Evolutionary conservation across 2,113 vertebrate species (phyloP).

Genomic region (Paramisgurnus dabryanus): DNA sequence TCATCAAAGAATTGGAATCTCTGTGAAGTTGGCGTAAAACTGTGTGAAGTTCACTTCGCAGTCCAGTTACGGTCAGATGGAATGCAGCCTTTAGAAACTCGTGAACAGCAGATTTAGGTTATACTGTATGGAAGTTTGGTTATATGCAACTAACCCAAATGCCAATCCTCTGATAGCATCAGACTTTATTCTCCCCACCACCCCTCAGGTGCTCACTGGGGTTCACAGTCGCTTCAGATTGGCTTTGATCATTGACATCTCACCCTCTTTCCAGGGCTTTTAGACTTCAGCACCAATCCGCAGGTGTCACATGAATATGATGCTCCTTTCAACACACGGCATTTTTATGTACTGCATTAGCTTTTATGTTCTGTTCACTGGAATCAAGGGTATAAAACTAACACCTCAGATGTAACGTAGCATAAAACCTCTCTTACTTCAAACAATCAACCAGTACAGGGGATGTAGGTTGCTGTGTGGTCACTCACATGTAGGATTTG

Average conservation of each 20-base stretch:
- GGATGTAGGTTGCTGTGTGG: background rate
- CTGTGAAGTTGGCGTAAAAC: too few species aligned
- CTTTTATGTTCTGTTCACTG: constrained; percentile 14
- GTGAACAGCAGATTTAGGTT: too few species aligned
- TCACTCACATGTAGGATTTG: background rate
- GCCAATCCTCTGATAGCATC: background rate
- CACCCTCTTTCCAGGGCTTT: background rate
- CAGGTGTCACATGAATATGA: background rate
- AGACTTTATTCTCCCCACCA: background rate
- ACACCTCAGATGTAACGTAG: background rate
- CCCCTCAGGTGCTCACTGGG: background rate
- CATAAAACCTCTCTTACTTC: background rate
- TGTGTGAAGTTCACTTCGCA: too few species aligned
- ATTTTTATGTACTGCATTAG: background rate
- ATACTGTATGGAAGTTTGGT: too few species aligned
- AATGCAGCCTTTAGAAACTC: too few species aligned
- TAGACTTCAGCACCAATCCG: constrained; percentile 3
- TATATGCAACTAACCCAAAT: background rate
- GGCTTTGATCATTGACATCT: constrained; percentile 13
- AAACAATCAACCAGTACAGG: background rate
- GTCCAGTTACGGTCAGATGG: too few species aligned
- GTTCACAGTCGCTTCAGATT: background rate
- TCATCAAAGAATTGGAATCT: too few species aligned
- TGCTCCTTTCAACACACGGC: background rate
- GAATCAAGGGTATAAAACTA: background rate